Conservation (phyloP, 2,113 vertebrate species). For the Antennarius striatus region DNA sequence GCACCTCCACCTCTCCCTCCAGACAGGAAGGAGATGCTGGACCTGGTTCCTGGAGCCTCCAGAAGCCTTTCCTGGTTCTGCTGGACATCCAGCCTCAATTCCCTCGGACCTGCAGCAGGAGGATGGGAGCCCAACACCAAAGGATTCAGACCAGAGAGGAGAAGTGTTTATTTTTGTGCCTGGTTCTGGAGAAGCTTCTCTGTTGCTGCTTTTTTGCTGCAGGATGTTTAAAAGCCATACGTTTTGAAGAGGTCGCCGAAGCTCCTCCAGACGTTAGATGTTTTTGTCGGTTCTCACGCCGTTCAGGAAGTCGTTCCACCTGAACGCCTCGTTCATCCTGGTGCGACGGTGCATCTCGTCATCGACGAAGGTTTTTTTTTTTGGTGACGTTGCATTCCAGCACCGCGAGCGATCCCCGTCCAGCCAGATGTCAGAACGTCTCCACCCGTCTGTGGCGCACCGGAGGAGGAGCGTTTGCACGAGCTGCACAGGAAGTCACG, state of each 20-base stretch:
- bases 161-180: constrained; percentile 67
- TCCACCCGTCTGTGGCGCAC: too few relatives aligned
- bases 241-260: constrained; percentile 47
- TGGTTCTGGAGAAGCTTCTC: constrained; percentile 63
- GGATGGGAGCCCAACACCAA: constrained; percentile 73
- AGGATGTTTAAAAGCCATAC: constrained; percentile 75
- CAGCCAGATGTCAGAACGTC: background rate
- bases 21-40: constrained; percentile 18
- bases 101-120: too few relatives aligned
- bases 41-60: too few relatives aligned
- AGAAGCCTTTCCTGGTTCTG: too few relatives aligned
- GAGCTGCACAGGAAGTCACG: too few relatives aligned
- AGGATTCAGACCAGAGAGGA: constrained; percentile 45
- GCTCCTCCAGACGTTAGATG: constrained; percentile 43
- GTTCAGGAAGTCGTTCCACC: constrained; percentile 35
- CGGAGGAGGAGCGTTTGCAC: too few relatives aligned
- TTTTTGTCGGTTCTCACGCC: constrained; percentile 27
- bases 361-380: background rate
- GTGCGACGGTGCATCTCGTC: constrained; percentile 28
- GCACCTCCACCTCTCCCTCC: constrained; percentile 13
- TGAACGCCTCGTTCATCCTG: constrained; percentile 55
- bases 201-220: constrained; percentile 48
- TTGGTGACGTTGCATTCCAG: background rate
- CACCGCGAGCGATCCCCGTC: background rate
- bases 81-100: too few relatives aligned